Percentiles rank a stretch among this genome's conserved stretches.
phyloP scores from a whole-genome alignment of 2,888 invertebrate genomes.

The Oligia strigilis region DNA sequence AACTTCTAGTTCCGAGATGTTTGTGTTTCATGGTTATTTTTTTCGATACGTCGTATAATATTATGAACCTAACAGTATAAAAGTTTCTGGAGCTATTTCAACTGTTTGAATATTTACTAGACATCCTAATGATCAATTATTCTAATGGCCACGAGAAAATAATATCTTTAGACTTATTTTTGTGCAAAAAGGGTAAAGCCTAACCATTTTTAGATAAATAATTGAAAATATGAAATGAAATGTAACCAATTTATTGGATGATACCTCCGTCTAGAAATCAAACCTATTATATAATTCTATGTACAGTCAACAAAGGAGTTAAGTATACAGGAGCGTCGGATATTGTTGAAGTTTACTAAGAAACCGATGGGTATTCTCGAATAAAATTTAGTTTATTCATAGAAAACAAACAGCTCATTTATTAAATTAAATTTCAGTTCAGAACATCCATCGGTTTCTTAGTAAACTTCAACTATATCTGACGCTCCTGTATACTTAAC shows the following conservation, averaged over 20 bases:
- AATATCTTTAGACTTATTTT: not conserved
- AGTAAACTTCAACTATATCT: too few relatives aligned
- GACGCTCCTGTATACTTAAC: too few relatives aligned
- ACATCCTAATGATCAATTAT: not conserved
- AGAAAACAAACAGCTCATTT: too few relatives aligned
- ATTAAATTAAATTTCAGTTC: too few relatives aligned
- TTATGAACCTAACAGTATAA: not conserved
- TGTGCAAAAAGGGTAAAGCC: not conserved
- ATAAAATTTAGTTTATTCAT: too few relatives aligned
- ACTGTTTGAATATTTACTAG: not conserved
- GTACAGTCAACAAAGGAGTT: too few relatives aligned
- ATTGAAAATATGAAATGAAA: not conserved
- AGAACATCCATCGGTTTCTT: too few relatives aligned
- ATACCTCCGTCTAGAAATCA: not conserved
- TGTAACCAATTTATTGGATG: not conserved
- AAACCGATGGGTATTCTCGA: too few relatives aligned
- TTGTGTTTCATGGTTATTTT: not conserved
- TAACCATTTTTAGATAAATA: not conserved
- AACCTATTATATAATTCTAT: not conserved
- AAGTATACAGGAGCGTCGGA: too few relatives aligned
- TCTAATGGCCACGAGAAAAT: not conserved
- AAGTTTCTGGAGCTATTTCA: not conserved
- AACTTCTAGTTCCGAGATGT: slow-evolving; percentile 4
- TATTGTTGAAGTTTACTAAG: too few relatives aligned
- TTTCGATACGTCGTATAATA: not conserved